Conservation (phyloP, 2,888 invertebrate genomes). For the Pollenia amentaria region DNA sequence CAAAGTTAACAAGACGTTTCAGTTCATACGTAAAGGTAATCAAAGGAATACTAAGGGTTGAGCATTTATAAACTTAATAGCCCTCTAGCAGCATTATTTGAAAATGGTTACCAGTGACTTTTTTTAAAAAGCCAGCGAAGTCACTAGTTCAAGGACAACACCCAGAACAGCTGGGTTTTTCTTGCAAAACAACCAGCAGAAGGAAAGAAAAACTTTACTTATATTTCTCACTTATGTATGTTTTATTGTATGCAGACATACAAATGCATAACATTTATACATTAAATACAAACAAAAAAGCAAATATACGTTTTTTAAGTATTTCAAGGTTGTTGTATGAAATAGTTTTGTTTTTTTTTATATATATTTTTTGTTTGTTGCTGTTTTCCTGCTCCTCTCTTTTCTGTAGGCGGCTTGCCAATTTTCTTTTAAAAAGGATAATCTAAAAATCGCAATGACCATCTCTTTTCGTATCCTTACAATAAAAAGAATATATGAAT, state of each 20-base stretch:
- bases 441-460: constrained; percentile 45
- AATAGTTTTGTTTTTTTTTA: constrained; percentile 18
- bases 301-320: not conserved
- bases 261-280: not conserved
- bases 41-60: too few relatives aligned
- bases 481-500: not conserved
- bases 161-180: too few relatives aligned
- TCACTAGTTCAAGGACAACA: too few relatives aligned
- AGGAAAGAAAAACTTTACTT: not conserved
- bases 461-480: constrained; percentile 32
- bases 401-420: constrained; percentile 26
- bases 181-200: not conserved
- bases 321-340: constrained; percentile 34
- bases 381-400: not conserved
- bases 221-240: not conserved
- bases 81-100: too few relatives aligned
- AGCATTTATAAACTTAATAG: too few relatives aligned
- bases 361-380: not conserved
- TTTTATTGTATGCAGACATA: not conserved
- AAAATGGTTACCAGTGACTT: too few relatives aligned
- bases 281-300: not conserved
- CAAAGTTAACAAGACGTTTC: too few relatives aligned
- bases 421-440: constrained; percentile 58
- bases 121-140: too few relatives aligned
- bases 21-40: too few relatives aligned